Base-by-base conservation (phyloP, 2,113 vertebrate species). In the Campylomormyrus numenius region DNA sequence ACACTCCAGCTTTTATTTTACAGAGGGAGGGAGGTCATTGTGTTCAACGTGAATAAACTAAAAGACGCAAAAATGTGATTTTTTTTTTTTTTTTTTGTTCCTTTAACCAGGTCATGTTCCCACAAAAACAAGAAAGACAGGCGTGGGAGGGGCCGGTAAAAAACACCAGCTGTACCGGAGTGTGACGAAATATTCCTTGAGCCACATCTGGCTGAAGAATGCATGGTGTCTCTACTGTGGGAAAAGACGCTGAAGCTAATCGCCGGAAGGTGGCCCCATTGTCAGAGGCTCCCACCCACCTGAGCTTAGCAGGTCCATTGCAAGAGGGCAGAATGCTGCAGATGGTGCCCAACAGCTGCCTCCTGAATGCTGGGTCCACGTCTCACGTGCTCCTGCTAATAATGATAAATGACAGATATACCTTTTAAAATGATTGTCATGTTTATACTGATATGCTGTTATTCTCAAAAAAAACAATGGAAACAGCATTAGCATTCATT, bases 151-250 rank as follows among this genome's bases (percentile, higher is more conserved):
- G 10, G 24, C 10, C 2, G 24, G 5, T 39, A 39, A 80, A 70
- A 80, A 80, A 80, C 21, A 24, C 77, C 52, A 45, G 17, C 92
- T 92, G 89, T 93, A 90, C 90, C 89, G 50, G 92, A 92, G 91
- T 90, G 87, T 89, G 85, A 90, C 91, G 92, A 93, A 93, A 92
- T 90, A 85, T 89, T 92, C 74, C 86, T 90, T 93, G 53, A 70
- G 42, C 90, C 91, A 94, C 92, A 94, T 92, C 91, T 95, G 94
- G 93, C 90, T 90, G 88, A 92, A 93, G 92, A 94, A 80, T 35
- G 86, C 77, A 89, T 53, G 90, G 85, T 86, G 88, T 66, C 90
- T 88, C 50, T 24, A 74, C 46, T 88, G 90, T 89, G 91, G 92
- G 91, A 94, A 92, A 90, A 90, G 90, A 89, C 35, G 89, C 92